Conservation (phyloP, 2,888 invertebrate genomes). For the Scrobipalpa atriplicella region DNA sequence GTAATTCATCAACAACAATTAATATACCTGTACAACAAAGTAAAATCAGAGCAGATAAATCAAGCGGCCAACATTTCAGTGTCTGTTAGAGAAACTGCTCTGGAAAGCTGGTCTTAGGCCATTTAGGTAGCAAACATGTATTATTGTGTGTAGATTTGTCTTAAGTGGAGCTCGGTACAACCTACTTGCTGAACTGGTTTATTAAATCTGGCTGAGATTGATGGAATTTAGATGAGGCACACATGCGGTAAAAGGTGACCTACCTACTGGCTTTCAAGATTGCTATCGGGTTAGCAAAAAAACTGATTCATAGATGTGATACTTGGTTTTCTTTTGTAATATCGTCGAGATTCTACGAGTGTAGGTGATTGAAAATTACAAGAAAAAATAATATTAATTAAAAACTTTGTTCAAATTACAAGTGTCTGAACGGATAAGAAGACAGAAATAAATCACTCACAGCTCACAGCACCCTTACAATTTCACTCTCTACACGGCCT, state of each 20-base stretch:
- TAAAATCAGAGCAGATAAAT: constrained; percentile 15
- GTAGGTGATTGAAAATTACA: too few relatives aligned
- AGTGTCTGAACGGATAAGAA: too few relatives aligned
- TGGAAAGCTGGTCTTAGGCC: constrained; percentile 9
- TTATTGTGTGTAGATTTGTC: background rate
- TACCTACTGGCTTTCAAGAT: background rate
- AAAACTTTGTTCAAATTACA: too few relatives aligned
- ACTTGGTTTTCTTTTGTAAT: too few relatives aligned
- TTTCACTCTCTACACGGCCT: constrained; percentile 13
- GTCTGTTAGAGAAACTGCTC: constrained; percentile 22
- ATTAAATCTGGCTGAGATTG: background rate
- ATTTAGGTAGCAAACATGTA: background rate
- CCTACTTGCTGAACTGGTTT: constrained; percentile 16
- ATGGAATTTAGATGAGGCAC: constrained; percentile 1
- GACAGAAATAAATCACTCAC: background rate
- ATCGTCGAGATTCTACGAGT: too few relatives aligned
- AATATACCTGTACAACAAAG: background rate
- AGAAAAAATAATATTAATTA: too few relatives aligned
- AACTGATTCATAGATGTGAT: too few relatives aligned
- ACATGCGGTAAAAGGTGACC: background rate
- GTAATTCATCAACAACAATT: too few relatives aligned
- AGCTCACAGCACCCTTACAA: background rate
- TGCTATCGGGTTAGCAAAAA: constrained; percentile 8
- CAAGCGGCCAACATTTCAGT: constrained; percentile 18
- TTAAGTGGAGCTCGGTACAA: background rate